A percentile compares a stretch with the other conserved stretches of the same genome.
These are phyloP conservation scores for Drosophila chauvacae DNA, from an alignment of 1,140 invertebrate genomes.

Conservation along the genomic window DNA sequence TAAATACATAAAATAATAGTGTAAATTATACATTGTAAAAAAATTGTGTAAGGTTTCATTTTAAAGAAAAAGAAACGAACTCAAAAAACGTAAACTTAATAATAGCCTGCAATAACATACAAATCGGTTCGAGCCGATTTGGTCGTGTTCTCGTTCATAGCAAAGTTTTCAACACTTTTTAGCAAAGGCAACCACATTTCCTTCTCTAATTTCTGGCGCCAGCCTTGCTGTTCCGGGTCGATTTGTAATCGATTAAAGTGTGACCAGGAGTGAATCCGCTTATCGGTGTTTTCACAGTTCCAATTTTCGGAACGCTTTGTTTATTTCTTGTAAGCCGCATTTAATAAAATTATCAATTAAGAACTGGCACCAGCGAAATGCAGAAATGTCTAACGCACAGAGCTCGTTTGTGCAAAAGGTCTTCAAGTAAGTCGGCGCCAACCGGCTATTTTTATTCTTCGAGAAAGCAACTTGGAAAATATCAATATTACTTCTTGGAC, in stretches of 20 bases:
- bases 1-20: not conserved
- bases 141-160: too few relatives aligned
- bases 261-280: not conserved
- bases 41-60: too few relatives aligned
- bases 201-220: not conserved
- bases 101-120: too few relatives aligned
- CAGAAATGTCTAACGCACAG: slow-evolving; percentile 84
- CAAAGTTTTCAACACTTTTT: not conserved
- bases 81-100: too few relatives aligned
- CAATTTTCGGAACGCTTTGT: slow-evolving; percentile 1
- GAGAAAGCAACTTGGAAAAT: slow-evolving; percentile 35
- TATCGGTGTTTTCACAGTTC: not conserved
- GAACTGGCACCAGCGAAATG: too few relatives aligned
- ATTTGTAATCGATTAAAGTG: not conserved
- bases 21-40: too few relatives aligned
- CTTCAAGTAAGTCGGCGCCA: slow-evolving; percentile 87
- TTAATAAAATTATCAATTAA: not conserved
- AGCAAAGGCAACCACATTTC: not conserved
- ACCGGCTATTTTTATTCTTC: not conserved
- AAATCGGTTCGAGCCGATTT: too few relatives aligned
- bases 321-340: not conserved
- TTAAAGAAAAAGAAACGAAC: too few relatives aligned
- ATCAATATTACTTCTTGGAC: slow-evolving; percentile 87
- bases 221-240: not conserved
- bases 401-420: slow-evolving; percentile 92